Evolutionary conservation across 2,113 vertebrate species (phyloP).

Genomic region (Cyphomyrus plagiostoma): DNA sequence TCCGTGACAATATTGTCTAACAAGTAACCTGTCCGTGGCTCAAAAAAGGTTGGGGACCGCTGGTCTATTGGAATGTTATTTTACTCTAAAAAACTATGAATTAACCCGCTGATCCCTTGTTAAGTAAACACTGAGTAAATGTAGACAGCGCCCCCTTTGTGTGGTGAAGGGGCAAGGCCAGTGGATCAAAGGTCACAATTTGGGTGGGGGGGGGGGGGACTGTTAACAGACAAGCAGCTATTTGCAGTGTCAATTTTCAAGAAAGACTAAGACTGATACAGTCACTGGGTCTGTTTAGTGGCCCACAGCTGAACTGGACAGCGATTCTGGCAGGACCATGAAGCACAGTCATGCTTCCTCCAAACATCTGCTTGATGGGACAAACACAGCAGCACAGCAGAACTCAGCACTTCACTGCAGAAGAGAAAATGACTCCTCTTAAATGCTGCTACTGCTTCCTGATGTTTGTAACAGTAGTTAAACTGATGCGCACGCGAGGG

Average conservation of each 20-base stretch:
- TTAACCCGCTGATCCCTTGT: slow-evolving; percentile 57
- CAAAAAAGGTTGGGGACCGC: no score
- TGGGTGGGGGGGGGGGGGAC: slow-evolving; percentile 18
- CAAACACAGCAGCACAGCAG: neutral
- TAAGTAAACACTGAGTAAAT: neutral
- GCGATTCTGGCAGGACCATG: neutral
- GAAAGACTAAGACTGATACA: slow-evolving; percentile 40
- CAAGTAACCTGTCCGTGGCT: no score
- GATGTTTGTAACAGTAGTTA: neutral
- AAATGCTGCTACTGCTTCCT: neutral
- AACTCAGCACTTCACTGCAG: neutral
- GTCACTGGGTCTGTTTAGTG: neutral
- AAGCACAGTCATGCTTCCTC: neutral
- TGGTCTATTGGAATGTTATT: slow-evolving; percentile 38
- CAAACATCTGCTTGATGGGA: neutral
- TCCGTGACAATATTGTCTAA: no score
- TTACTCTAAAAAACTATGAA: slow-evolving; percentile 18
- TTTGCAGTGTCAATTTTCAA: slow-evolving; percentile 42
- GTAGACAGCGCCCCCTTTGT: slow-evolving; percentile 33
- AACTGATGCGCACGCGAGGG: neutral
- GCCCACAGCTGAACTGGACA: neutral
- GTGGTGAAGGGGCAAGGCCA: neutral
- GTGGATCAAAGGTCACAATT: slow-evolving; percentile 22
- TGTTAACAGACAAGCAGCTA: slow-evolving; percentile 46
- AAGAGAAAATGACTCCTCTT: neutral